Evolutionary conservation across 92 coral and sea anemone species (phyloP).

Genomic region (Heteractis magnifica): DNA sequence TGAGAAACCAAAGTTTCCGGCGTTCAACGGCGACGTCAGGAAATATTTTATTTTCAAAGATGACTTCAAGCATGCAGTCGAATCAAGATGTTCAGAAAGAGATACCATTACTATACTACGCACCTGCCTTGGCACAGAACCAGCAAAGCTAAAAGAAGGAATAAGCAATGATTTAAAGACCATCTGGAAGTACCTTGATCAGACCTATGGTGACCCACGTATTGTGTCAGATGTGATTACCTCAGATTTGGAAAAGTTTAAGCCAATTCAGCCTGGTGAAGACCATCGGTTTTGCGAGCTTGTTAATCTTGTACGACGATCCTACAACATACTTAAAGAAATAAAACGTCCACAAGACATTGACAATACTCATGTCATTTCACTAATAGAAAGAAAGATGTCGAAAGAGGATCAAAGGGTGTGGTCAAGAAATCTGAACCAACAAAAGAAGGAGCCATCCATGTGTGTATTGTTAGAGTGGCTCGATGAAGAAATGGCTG

Average conservation of each 20-base stretch:
- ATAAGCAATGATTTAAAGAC: slow-evolving; percentile 37
- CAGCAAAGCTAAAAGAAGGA: slow-evolving; percentile 23
- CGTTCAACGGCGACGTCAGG: slow-evolving; percentile 51
- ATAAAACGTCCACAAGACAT: slow-evolving; percentile 50
- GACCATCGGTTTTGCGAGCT: slow-evolving; percentile 53
- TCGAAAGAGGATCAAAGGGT: slow-evolving; percentile 44
- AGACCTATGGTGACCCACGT: slow-evolving; percentile 46
- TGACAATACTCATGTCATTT: slow-evolving; percentile 53
- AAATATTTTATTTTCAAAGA: slow-evolving; percentile 50
- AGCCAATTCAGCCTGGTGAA: slow-evolving; percentile 45
- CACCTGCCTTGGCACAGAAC: slow-evolving; percentile 40
- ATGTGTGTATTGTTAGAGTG: slow-evolving; percentile 42
- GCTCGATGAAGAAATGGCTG: slow-evolving; percentile 53
- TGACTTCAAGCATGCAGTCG: slow-evolving; percentile 58
- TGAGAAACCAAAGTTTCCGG: slow-evolving; percentile 53
- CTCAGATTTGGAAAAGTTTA: slow-evolving; percentile 46
- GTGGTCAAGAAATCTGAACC: slow-evolving; percentile 44
- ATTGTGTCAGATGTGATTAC: slow-evolving; percentile 54
- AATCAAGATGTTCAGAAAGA: slow-evolving; percentile 42
- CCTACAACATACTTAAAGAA: slow-evolving; percentile 46
- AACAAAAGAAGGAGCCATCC: slow-evolving; percentile 44
- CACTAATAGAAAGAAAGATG: slow-evolving; percentile 55
- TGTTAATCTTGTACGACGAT: slow-evolving; percentile 42
- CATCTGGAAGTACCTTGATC: slow-evolving; percentile 51
- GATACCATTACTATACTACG: slow-evolving; percentile 49